Conservation (phyloP, 1,140 invertebrate species). For the Hycleus phaleratus region DNA sequence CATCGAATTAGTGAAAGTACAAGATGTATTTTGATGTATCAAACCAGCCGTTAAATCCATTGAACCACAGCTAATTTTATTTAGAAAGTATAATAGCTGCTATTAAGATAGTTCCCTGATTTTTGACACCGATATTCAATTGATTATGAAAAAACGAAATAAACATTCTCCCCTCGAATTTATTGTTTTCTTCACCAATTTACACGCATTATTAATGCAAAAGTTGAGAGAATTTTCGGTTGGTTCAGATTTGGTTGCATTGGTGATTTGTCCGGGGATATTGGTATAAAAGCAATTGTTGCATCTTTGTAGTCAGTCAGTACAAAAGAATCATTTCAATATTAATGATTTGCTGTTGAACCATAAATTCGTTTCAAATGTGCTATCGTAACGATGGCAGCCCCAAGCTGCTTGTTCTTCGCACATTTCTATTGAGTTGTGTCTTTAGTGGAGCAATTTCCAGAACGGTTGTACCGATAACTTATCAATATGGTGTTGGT, state of each 20-base stretch:
- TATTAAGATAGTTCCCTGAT: slow-evolving; percentile 7
- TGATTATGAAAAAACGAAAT: slow-evolving; percentile 11
- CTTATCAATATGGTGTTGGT: not conserved
- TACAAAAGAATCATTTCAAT: too few species aligned
- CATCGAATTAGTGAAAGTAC: too few species aligned
- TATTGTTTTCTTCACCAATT: slow-evolving; percentile 4
- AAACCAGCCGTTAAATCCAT: slow-evolving; percentile 10
- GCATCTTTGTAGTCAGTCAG: too few species aligned
- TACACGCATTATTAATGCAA: slow-evolving; percentile 11
- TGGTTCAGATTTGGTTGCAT: too few species aligned
- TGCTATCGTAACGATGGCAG: not conserved
- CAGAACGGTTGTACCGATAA: not conserved
- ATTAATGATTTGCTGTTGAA: too few species aligned
- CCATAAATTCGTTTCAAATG: not conserved
- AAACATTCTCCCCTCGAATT: not conserved
- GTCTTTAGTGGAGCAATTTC: not conserved
- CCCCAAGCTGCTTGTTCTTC: not conserved
- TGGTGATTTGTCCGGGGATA: too few species aligned
- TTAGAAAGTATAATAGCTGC: slow-evolving; percentile 10
- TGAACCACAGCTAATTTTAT: slow-evolving; percentile 6
- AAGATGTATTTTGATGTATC: not conserved
- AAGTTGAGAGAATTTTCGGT: too few species aligned
- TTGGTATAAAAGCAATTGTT: too few species aligned
- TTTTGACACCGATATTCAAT: slow-evolving; percentile 11
- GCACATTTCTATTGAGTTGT: slow-evolving; percentile 2